Percentiles rank a stretch among this genome's conserved stretches.
These are phyloP conservation scores for Mionectes olivaceus DNA, from an alignment of 2,797 vertebrate species.

Conservation along the genomic window DNA sequence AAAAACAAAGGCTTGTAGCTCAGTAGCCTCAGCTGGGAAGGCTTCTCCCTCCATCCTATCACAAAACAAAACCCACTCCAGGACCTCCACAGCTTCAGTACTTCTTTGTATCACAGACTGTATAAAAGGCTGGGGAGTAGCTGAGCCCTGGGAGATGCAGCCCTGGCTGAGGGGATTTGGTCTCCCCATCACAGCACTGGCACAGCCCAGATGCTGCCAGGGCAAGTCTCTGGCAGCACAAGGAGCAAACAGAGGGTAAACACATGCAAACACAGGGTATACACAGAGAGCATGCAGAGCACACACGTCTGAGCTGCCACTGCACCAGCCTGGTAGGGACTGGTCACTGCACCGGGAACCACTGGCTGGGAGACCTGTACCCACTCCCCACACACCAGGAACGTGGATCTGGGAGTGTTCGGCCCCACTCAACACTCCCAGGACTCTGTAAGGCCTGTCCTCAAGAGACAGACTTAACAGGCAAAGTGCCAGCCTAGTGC, in stretches of 20 bases:
- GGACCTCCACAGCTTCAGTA: neutral
- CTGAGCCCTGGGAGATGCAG: fast-evolving
- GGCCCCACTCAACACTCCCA: neutral
- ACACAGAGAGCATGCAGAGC: neutral
- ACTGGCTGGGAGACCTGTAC: neutral
- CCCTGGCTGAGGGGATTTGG: neutral
- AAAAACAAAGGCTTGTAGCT: neutral
- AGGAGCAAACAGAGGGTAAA: neutral
- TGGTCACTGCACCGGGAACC: fast-evolving
- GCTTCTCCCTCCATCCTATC: neutral
- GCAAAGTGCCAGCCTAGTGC: neutral
- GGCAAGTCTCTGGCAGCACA: neutral
- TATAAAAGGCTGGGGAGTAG: neutral
- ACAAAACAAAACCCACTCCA: neutral
- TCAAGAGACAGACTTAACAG: neutral
- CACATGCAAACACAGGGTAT: neutral
- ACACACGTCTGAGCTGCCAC: neutral
- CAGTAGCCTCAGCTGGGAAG: neutral
- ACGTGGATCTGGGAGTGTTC: fast-evolving
- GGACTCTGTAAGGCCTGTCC: fast-evolving
- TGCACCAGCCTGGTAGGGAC: too few relatives aligned
- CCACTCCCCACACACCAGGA: fast-evolving
- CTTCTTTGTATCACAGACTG: neutral
- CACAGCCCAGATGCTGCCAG: neutral
- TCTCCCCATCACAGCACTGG: neutral